Percentiles rank a stretch among this genome's conserved stretches.
phyloP scores from a whole-genome alignment of 37 sponge, comb jelly and placozoan genomes.

The Cladorhizidae sp. region DNA sequence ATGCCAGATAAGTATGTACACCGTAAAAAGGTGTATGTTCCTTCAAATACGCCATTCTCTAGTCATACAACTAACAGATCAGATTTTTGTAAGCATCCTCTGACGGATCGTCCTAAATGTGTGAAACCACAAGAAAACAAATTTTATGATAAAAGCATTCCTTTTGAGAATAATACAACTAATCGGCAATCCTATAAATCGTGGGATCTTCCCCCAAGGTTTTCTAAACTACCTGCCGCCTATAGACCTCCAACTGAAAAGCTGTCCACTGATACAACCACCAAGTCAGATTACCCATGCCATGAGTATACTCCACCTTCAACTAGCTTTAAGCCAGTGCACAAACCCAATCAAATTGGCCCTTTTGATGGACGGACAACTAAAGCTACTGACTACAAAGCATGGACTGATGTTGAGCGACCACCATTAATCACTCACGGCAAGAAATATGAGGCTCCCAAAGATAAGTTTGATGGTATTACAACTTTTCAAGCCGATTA shows the following conservation, averaged over 20 bases:
- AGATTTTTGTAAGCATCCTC: slow-evolving; percentile 51
- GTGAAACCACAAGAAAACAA: slow-evolving; percentile 43
- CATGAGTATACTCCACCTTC: slow-evolving; percentile 40
- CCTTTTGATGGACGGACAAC: slow-evolving; percentile 52
- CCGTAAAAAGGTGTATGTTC: slow-evolving; percentile 53
- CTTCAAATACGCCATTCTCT: slow-evolving; percentile 31
- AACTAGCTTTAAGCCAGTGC: slow-evolving; percentile 33
- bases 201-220: slow-evolving; percentile 64
- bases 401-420: slow-evolving; percentile 41
- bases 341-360: not conserved
- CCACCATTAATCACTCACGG: slow-evolving; percentile 27
- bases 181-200: slow-evolving; percentile 21
- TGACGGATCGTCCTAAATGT: slow-evolving; percentile 16
- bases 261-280: slow-evolving; percentile 33
- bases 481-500: slow-evolving; percentile 59
- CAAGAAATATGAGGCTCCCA: slow-evolving; percentile 53
- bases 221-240: slow-evolving; percentile 46
- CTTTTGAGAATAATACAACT: slow-evolving; percentile 56
- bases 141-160: slow-evolving; percentile 15
- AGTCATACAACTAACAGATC: slow-evolving; percentile 36
- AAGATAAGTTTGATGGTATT: slow-evolving; percentile 60
- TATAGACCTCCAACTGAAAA: slow-evolving; percentile 68
- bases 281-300: slow-evolving; percentile 35
- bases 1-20: slow-evolving; percentile 37
- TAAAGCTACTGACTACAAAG: slow-evolving; percentile 44